Evolutionary conservation across 2,797 vertebrate genomes (phyloP), one percentile per base, ranked within the genome.

Genomic region (Cottoperca gobio): DNA sequence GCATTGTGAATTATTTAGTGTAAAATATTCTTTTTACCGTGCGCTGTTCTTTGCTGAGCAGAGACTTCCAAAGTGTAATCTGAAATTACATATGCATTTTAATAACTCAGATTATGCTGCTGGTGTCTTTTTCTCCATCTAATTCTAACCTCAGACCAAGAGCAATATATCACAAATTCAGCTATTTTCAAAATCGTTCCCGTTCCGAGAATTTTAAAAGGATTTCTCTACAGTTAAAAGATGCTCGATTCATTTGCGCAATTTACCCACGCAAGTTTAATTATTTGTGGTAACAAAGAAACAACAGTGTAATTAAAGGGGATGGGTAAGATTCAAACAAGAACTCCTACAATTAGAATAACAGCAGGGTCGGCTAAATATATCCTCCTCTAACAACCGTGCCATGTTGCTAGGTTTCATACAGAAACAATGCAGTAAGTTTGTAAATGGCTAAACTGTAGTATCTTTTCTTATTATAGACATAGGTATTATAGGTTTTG

Each of bases 341-440:
- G 75, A 85, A 87, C 89, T 83, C 85, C 79, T 73, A 93, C 89
- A 90, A 92, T 92, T 91, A 90, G 80, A 90, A 84, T 79, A 92
- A 92, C 82, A 84, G 84, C 88, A 81, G 82, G 68, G 82, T 82
- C 71, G 75, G 76, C 86, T 89, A 92, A 92, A 93, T 91, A 93
- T 92, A 92, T 78, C 83, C 42, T 72, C 70, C 78, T 79, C 84
- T 78, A 81, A 80, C 63, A 68, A 70, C 73, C 16, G 13, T 71
- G 74, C 55, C 78, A 77, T 55, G 77, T 87, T 89, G 89, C 82
- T 85, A 85, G 84, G 84, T 81, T 89, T 89, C 84, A 67, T 59
- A 79, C 73, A 85, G 66, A 89, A 82, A 81, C 73, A 80, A 79
- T 85, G 72, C 57, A 73, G 76, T 49, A 76, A 75, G 82, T 84